A percentile compares a stretch with the other conserved stretches of the same genome.
These are phyloP conservation scores for Trachelus tabidus DNA, from an alignment of 2,888 invertebrate species.

Conservation along the genomic window DNA sequence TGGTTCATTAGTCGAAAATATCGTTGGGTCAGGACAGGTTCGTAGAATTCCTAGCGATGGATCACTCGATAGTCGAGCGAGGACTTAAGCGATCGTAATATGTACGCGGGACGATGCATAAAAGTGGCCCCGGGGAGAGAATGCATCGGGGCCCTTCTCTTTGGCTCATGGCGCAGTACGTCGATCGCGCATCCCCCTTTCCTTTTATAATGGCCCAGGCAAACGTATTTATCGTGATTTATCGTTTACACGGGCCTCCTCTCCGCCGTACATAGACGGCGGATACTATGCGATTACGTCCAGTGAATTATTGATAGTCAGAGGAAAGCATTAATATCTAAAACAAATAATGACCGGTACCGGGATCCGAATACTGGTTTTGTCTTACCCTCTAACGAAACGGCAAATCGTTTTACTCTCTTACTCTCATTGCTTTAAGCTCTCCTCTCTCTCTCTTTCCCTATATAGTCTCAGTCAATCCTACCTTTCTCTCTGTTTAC, in stretches of 20 bases:
- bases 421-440: constrained; percentile 10
- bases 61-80: constrained; percentile 59
- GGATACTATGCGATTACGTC: constrained; percentile 53
- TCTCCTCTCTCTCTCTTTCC: constrained; percentile 5
- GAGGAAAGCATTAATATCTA: constrained; percentile 55
- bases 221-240: constrained; percentile 64
- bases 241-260: constrained; percentile 60
- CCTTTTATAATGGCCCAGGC: constrained; percentile 57
- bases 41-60: constrained; percentile 60
- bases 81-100: constrained; percentile 64
- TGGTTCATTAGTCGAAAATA: constrained; percentile 42
- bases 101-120: constrained; percentile 43
- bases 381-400: not conserved
- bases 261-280: constrained; percentile 24
- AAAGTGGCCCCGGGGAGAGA: constrained; percentile 41
- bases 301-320: constrained; percentile 58
- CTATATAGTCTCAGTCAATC: not conserved
- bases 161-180: constrained; percentile 14
- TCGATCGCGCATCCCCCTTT: constrained; percentile 28
- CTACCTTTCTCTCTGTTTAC: not conserved
- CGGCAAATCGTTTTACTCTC: not conserved
- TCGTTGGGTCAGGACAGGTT: constrained; percentile 43
- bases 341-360: constrained; percentile 52
- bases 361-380: constrained; percentile 9
- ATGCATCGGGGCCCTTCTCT: constrained; percentile 21